phyloP scores from a whole-genome alignment of 2,797 vertebrate genomes.

The Gila robusta region DNA sequence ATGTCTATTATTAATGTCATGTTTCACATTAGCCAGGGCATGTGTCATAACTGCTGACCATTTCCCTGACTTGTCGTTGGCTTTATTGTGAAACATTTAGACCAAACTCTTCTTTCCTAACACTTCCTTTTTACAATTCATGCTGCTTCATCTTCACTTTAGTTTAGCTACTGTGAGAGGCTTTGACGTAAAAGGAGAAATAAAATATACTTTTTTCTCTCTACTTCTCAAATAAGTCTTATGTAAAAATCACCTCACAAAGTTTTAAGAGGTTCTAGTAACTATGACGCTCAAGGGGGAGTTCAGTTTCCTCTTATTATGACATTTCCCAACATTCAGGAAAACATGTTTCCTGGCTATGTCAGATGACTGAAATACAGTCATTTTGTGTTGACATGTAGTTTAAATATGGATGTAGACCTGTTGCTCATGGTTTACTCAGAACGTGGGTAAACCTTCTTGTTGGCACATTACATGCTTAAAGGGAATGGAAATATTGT shows the following conservation, averaged over 20 bases:
- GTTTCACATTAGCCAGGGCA: background rate
- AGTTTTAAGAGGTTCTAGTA: background rate
- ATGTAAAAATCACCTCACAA: background rate
- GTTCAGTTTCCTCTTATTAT: background rate
- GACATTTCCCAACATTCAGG: background rate
- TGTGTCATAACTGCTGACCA: conserved; percentile 10
- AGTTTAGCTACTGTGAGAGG: background rate
- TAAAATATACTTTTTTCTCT: background rate
- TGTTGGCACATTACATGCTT: background rate
- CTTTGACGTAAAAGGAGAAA: background rate
- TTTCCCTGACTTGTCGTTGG: background rate
- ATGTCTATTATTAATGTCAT: background rate
- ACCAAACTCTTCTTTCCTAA: background rate
- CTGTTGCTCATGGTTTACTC: background rate
- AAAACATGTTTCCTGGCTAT: background rate
- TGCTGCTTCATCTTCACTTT: background rate
- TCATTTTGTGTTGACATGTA: background rate
- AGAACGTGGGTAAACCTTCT: background rate
- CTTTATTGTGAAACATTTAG: conserved; percentile 20
- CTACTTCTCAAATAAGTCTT: background rate
- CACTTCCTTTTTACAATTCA: background rate
- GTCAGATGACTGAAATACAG: background rate
- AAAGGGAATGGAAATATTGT: background rate
- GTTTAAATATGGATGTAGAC: background rate
- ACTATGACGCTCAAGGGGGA: background rate